phyloP scores from a whole-genome alignment of 2,113 vertebrate species.

The Cariama cristata region DNA sequence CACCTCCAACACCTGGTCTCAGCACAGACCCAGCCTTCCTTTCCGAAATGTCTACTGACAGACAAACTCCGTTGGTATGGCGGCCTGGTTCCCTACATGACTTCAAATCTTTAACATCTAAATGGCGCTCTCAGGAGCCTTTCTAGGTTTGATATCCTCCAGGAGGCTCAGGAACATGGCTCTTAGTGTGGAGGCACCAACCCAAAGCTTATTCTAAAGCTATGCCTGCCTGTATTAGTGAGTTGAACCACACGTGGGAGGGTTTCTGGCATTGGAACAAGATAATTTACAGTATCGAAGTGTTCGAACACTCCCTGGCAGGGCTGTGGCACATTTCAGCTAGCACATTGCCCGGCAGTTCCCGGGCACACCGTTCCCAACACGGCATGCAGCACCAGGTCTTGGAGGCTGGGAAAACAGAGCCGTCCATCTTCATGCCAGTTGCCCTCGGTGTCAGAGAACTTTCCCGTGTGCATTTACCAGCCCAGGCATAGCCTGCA shows the following conservation, averaged over 20 bases:
- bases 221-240: neutral
- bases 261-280: neutral
- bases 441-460: neutral
- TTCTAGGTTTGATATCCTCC: neutral
- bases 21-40: neutral
- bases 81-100: neutral
- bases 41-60: rapidly evolving
- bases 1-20: neutral
- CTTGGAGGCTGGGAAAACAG: neutral
- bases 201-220: neutral
- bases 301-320: neutral
- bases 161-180: neutral
- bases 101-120: neutral
- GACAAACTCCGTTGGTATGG: rapidly evolving
- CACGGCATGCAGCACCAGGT: neutral
- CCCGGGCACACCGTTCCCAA: neutral
- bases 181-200: neutral
- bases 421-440: neutral
- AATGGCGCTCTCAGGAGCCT: neutral
- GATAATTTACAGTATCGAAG: neutral
- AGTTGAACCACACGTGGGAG: neutral
- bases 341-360: neutral
- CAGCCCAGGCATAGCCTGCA: neutral
- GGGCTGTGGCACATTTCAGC: neutral
- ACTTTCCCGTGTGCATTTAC: rapidly evolving